Base-by-base conservation (phyloP, 2,797 vertebrate genomes). In the Smutsia gigantea region DNA sequence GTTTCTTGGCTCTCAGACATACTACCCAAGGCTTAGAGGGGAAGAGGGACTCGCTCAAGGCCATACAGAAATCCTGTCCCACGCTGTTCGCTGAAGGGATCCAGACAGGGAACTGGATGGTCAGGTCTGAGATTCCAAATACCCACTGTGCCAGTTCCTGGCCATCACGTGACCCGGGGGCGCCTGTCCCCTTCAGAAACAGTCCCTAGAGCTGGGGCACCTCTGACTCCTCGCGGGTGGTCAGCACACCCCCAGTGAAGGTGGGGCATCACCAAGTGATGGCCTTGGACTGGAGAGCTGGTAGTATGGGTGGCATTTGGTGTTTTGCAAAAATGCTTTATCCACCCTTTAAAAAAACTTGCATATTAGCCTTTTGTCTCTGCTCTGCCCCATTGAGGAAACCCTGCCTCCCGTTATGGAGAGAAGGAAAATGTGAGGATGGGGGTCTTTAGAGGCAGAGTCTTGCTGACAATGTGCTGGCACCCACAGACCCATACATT, bases 221-320 rank as follows among this genome's bases (percentile, higher is more conserved):
- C 27, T 34, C 74, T 84, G 84, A 19, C 34, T 81, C 59, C 79
- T 17, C 87, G 51, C 37, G n/a, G 64, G 49, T 5, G 14, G 21
- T 37, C 61, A 25, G 55, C 34, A 23, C 23, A 37, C 7, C 11
- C 31, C 21, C 53, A 19, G 1, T 4, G 66, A 19, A 8, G 15
- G 37, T 4, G 12, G 0, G 0, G 2, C 0, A 0, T 72, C 82
- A 78, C 49, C 74, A 9, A 63, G 72, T 15, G 42, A 39, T 39
- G 61, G 46, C 51, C 6, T 29, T 5, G 1, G 34, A 34, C 15
- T 4, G 39, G 61, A n/a, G n/a, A 86, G 68, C 25, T 19, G 69
- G 31, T 12, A 37, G 19, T 66, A 7, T 8, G 25, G 3, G 8
- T 51, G 39, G 18, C 1, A 25, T 34, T 72, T 6, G 25, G 61